Conservation (phyloP, 2,888 invertebrate genomes). For the Mimas tiliae region DNA sequence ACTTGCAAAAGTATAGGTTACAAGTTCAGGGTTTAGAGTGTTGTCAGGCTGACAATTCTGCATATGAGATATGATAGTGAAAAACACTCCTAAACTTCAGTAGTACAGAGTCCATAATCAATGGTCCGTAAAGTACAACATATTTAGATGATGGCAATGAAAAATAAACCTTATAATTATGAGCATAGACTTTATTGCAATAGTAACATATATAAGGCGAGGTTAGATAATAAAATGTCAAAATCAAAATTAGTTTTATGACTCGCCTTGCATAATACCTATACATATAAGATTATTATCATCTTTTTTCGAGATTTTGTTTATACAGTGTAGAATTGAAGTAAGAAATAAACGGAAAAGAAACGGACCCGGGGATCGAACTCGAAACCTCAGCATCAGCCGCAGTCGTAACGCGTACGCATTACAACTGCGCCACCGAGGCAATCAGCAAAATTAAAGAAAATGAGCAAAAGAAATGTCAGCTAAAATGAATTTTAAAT, state of each 20-base stretch:
- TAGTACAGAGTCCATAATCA: neutral
- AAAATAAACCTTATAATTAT: neutral
- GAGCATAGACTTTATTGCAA: neutral
- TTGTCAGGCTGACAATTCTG: neutral
- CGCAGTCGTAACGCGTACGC: too few relatives aligned
- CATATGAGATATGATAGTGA: neutral
- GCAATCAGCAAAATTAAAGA: too few relatives aligned
- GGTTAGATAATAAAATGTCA: constrained; percentile 1
- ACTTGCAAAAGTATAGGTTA: constrained; percentile 16
- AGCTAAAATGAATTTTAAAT: too few relatives aligned
- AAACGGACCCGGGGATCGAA: too few relatives aligned
- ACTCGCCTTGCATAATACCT: neutral
- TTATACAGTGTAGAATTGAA: neutral
- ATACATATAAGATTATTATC: neutral
- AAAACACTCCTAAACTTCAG: neutral
- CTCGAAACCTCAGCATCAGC: too few relatives aligned
- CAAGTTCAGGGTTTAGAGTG: constrained; percentile 8
- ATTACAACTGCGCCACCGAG: too few relatives aligned
- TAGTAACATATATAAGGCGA: neutral
- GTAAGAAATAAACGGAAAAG: too few relatives aligned
- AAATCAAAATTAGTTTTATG: neutral
- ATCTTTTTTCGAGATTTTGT: neutral
- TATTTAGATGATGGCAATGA: neutral
- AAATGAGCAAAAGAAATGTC: too few relatives aligned
- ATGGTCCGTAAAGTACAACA: neutral